Conservation (phyloP, 1,140 invertebrate genomes). For the Anadara kagoshimensis region DNA sequence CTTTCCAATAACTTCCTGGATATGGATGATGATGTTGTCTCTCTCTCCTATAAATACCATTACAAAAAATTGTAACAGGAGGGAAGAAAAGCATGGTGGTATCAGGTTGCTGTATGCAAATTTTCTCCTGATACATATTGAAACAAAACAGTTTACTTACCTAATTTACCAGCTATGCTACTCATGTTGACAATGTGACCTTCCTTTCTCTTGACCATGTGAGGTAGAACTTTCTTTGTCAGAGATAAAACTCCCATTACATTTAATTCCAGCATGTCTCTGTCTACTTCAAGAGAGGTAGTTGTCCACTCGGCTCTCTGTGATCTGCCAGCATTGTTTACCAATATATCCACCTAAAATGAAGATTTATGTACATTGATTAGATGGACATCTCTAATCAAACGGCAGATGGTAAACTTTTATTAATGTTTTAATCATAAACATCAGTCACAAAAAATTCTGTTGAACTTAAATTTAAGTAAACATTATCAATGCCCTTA, state of each 20-base stretch:
- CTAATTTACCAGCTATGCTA: slow-evolving; percentile 77
- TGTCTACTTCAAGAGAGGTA: slow-evolving; percentile 85
- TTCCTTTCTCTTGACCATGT: slow-evolving; percentile 67
- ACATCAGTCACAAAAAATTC: too few species aligned
- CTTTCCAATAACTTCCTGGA: too few species aligned
- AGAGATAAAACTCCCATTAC: slow-evolving; percentile 86
- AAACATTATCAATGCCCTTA: too few species aligned
- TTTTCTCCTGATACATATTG: background rate
- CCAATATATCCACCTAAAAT: slow-evolving; percentile 71
- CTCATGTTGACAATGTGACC: slow-evolving; percentile 74
- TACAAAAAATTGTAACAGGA: background rate
- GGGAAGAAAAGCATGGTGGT: background rate
- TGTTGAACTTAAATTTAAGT: too few species aligned
- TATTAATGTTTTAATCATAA: too few species aligned
- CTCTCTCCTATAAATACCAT: background rate
- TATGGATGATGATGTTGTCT: background rate
- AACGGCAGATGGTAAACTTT: too few species aligned
- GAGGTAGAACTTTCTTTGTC: slow-evolving; percentile 69
- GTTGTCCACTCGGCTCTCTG: slow-evolving; percentile 86
- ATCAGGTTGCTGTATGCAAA: background rate
- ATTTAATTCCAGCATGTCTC: slow-evolving; percentile 87
- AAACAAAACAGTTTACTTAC: slow-evolving; percentile 76
- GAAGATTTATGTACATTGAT: too few species aligned
- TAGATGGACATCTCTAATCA: too few species aligned
- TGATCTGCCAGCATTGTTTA: slow-evolving; percentile 78